Conservation (phyloP, 2,888 invertebrate genomes). For the Drosophila vallismaia region DNA sequence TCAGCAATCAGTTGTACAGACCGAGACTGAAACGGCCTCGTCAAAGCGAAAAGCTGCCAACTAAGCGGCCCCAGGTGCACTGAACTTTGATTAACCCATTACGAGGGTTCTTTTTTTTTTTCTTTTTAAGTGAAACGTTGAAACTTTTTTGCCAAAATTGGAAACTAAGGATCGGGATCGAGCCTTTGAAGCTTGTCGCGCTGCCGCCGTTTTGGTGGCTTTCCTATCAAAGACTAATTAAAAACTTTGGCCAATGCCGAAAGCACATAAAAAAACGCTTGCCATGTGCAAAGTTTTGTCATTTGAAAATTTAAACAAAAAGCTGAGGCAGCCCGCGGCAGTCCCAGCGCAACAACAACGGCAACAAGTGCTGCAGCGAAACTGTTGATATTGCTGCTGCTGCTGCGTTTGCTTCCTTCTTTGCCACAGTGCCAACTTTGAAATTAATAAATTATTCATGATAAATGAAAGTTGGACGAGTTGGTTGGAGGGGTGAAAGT, state of each 20-base stretch:
- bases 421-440: slow-evolving; percentile 46
- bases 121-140: not conserved
- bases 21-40: slow-evolving; percentile 16
- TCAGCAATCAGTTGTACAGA: slow-evolving; percentile 54
- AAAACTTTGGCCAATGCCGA: slow-evolving; percentile 74
- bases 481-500: slow-evolving; percentile 2
- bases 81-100: slow-evolving; percentile 70
- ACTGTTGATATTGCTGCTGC: slow-evolving; percentile 1
- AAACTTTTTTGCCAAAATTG: not conserved
- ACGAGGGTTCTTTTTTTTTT: not conserved
- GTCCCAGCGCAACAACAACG: slow-evolving; percentile 25
- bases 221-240: slow-evolving; percentile 78
- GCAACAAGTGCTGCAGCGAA: slow-evolving; percentile 29
- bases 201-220: slow-evolving; percentile 61
- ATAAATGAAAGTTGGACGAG: slow-evolving; percentile 45
- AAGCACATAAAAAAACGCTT: slow-evolving; percentile 48
- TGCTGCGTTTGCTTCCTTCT: slow-evolving; percentile 7
- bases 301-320: slow-evolving; percentile 73
- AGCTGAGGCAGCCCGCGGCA: slow-evolving; percentile 48
- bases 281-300: slow-evolving; percentile 70
- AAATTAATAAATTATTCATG: slow-evolving; percentile 59
- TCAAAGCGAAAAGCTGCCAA: slow-evolving; percentile 40
- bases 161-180: not conserved
- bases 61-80: slow-evolving; percentile 64
- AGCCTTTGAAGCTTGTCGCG: slow-evolving; percentile 1